Base-by-base conservation (phyloP, 2,888 invertebrate species). In the Cerastis rubricosa region DNA sequence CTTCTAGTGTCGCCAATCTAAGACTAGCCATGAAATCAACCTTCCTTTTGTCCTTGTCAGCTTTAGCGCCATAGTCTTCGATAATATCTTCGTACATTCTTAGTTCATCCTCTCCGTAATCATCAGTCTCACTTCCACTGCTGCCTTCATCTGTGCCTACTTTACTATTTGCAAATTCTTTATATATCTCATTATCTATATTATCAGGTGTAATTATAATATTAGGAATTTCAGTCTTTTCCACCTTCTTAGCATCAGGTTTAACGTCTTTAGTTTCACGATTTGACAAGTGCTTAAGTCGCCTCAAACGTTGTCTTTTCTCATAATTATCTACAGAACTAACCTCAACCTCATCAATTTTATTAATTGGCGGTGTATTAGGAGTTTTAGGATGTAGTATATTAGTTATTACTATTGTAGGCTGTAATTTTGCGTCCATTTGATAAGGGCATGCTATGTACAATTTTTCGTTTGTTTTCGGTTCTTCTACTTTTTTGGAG, bases 11-110 rank as follows among this genome's bases (percentile, higher is more conserved):
- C 12, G 97, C 97, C 78, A 98, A 93, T 70, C 97, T 97, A 83
- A 98, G 97, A 85, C 97, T 95, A 45, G 97, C 96, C 72, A 98
- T 94, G 91, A 98, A 98, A 25, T 97, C 94, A 25, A 97, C 91
- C 91, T 98, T 94, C 6, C 84, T 89, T 68, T 96, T 94, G 49
- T 96, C 94, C 83, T 97, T 96, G 29, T 97, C 77, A 95, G 96
- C 76, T 95, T 85, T 79, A 65, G 77, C 69, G 12, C 90, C 90
- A 81, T 91, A 96, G 65, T 93, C 97, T 83, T 97, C 97, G 66
- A 97, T 97, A 43, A 98, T 97, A 92, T 89, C 86, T 63, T 93
- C 91, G 81, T 97, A 97, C 82, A 96, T 92, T 74, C 94, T 94
- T 64, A 97, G 94, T 74, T 96, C 95, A 3, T 97, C 96, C 57